Evolutionary conservation across 2,797 vertebrate species (phyloP).

Genomic region (Peromyscus eremicus): DNA sequence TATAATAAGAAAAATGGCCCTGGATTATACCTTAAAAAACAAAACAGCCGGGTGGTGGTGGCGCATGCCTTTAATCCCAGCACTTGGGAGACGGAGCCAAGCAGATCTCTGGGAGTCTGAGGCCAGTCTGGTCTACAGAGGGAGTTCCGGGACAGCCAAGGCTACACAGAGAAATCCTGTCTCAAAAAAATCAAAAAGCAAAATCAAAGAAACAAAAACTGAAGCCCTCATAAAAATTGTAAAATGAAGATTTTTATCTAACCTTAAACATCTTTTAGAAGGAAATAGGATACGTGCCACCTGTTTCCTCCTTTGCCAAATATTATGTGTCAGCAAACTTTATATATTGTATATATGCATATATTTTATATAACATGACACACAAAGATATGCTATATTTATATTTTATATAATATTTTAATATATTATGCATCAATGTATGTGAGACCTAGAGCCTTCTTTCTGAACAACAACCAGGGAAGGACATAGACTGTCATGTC

Average conservation of each 20-base stretch:
- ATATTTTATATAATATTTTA: neutral
- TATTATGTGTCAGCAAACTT: neutral
- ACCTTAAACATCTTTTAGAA: slow-evolving; percentile 16
- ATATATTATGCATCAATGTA: neutral
- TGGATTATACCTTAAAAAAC: neutral
- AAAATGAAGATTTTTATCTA: slow-evolving; percentile 41
- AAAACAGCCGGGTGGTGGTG: neutral
- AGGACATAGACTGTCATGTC: neutral
- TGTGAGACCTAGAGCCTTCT: neutral
- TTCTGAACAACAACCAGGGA: neutral
- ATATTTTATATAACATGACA: neutral
- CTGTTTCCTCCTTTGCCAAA: slow-evolving; percentile 49
- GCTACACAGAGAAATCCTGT: too few species aligned
- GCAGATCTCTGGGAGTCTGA: too few species aligned
- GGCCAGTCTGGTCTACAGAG: too few species aligned
- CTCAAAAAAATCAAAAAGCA: too few species aligned
- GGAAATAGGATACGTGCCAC: neutral
- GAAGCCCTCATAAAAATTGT: neutral
- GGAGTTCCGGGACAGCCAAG: too few species aligned
- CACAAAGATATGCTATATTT: too few species aligned
- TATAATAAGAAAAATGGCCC: slow-evolving; percentile 40
- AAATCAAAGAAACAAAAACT: neutral
- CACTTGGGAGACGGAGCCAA: too few species aligned
- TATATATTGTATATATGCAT: neutral
- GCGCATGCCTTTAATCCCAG: too few species aligned